Conservation (phyloP, 2,888 invertebrate genomes). For the Saturnia pavonia region DNA sequence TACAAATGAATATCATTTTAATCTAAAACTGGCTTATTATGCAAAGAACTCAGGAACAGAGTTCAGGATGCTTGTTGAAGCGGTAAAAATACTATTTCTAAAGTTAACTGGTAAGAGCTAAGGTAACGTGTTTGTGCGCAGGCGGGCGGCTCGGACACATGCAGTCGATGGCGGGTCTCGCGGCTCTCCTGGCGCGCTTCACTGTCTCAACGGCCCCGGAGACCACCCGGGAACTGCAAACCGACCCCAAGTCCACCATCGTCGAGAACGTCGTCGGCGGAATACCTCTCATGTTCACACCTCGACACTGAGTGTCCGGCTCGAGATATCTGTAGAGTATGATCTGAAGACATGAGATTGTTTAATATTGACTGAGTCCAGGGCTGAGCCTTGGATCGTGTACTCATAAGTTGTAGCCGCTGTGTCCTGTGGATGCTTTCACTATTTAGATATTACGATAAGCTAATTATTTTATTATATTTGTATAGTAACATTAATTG, state of each 20-base stretch:
- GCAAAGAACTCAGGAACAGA: background rate
- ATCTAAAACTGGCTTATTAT: background rate
- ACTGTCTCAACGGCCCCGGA: slow-evolving; percentile 46
- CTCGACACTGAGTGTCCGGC: slow-evolving; percentile 29
- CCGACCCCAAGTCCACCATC: slow-evolving; percentile 50
- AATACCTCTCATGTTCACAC: slow-evolving; percentile 49
- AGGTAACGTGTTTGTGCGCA: slow-evolving; percentile 29
- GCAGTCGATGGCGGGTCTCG: slow-evolving; percentile 66
- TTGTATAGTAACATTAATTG: no score
- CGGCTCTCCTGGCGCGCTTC: slow-evolving; percentile 51
- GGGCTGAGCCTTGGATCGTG: background rate
- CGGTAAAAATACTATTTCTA: no score
- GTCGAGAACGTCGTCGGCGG: slow-evolving; percentile 54
- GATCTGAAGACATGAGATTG: background rate
- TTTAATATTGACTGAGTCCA: background rate
- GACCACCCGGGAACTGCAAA: slow-evolving; percentile 39
- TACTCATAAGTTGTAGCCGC: background rate
- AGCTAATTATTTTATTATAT: background rate
- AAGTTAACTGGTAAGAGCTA: no score
- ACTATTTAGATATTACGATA: background rate
- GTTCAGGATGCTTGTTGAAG: no score
- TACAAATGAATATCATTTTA: background rate
- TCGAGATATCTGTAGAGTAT: background rate
- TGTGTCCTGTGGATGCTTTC: background rate
- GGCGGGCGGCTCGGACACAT: slow-evolving; percentile 61